phyloP scores from a whole-genome alignment of 2,113 vertebrate genomes.

The Leuciscus idus region DNA sequence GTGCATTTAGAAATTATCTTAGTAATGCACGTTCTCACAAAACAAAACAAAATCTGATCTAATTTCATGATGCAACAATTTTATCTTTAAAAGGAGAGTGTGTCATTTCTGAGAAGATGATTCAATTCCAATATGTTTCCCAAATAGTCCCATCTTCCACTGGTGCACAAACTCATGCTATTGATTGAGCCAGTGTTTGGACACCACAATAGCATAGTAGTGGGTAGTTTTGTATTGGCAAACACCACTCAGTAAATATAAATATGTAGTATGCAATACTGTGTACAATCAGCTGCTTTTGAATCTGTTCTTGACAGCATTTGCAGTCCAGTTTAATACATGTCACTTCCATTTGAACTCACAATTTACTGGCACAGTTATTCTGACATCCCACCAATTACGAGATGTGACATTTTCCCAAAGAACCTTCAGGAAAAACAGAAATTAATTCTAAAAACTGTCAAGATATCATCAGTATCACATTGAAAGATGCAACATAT shows the following conservation, averaged over 20 bases:
- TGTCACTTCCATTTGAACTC: background rate
- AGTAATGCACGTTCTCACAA: too few relatives aligned
- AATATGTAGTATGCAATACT: background rate
- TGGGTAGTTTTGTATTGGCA: background rate
- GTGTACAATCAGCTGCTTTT: background rate
- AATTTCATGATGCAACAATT: too few relatives aligned
- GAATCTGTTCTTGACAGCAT: background rate
- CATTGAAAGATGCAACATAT: background rate
- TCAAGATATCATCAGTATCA: constrained; percentile 4
- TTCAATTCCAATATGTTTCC: background rate
- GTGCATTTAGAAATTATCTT: too few relatives aligned
- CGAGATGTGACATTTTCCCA: background rate
- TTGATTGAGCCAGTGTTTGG: background rate
- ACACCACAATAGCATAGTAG: background rate
- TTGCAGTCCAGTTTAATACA: background rate
- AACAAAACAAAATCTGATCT: too few relatives aligned
- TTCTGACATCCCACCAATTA: constrained; percentile 12
- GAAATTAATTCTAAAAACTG: background rate
- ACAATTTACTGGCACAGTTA: constrained; percentile 8
- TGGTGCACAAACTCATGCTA: background rate
- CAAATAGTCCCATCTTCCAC: background rate
- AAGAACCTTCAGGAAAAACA: background rate
- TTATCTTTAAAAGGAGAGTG: background rate
- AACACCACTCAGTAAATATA: background rate
- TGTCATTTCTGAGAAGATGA: background rate